Evolutionary conservation across 2,797 vertebrate genomes (phyloP).

Genomic region (Micromesistius poutassou): DNA sequence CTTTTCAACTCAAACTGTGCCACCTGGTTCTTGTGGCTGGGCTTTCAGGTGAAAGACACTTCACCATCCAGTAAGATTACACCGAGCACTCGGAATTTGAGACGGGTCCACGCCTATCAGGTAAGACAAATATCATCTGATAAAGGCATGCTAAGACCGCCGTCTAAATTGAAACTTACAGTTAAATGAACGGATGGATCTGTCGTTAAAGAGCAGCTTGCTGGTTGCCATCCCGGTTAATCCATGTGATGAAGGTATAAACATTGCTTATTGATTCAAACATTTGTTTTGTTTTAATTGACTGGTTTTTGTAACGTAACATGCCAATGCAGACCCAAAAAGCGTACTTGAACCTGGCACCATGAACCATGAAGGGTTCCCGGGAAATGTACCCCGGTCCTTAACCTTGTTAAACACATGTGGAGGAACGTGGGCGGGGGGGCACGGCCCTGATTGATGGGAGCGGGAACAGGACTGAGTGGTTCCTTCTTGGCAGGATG

Average conservation of each 20-base stretch:
- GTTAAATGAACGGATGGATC: neutral
- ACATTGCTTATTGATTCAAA: neutral
- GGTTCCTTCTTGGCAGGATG: slow-evolving; percentile 60
- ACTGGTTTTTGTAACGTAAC: neutral
- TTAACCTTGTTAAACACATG: too few relatives aligned
- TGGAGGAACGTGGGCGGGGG: too few relatives aligned
- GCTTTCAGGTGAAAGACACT: slow-evolving; percentile 50
- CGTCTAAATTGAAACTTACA: neutral
- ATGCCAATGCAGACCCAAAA: neutral
- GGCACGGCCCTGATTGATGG: neutral
- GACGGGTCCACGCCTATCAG: slow-evolving; percentile 54
- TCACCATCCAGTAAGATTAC: slow-evolving; percentile 36
- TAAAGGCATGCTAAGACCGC: neutral
- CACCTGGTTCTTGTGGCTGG: neutral
- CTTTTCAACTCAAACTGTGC: neutral
- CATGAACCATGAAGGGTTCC: neutral
- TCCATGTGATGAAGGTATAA: too few relatives aligned
- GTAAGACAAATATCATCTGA: slow-evolving; percentile 39
- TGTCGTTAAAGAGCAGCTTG: neutral
- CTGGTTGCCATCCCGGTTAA: too few relatives aligned
- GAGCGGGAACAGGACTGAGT: neutral
- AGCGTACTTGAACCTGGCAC: neutral
- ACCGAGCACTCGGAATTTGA: slow-evolving; percentile 37
- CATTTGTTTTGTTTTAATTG: neutral
- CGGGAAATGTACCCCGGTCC: neutral